Conservation (phyloP, 2,113 vertebrate species). For the Crypturellus undulatus region DNA sequence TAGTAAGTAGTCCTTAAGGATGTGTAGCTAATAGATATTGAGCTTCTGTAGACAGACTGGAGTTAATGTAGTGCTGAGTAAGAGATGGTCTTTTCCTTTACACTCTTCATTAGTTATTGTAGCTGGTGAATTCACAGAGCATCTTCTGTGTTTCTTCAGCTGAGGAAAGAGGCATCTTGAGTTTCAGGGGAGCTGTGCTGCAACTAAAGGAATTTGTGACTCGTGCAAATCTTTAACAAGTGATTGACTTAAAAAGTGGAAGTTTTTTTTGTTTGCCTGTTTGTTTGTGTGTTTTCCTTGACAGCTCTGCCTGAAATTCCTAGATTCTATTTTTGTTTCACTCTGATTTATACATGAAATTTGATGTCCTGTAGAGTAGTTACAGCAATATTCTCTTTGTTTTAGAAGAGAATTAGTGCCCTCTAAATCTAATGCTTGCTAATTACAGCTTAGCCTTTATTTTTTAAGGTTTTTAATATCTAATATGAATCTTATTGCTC, state of each 20-base stretch:
- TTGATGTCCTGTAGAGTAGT: neutral
- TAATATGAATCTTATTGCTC: neutral
- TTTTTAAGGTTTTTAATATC: neutral
- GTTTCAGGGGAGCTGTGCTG: neutral
- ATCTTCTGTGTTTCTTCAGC: neutral
- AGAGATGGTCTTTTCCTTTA: neutral
- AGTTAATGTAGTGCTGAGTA: neutral
- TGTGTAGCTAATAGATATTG: neutral
- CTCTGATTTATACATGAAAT: neutral
- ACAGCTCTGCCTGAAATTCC: neutral
- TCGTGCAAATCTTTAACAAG: neutral
- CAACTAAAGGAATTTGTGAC: neutral
- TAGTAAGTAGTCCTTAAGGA: neutral
- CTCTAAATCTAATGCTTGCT: neutral
- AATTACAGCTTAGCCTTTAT: neutral
- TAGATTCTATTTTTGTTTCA: neutral
- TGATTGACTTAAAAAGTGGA: neutral
- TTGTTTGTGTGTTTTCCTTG: neutral
- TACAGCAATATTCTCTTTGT: neutral
- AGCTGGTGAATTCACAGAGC: neutral
- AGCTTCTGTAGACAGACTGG: neutral
- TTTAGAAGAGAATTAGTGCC: neutral
- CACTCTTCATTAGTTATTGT: neutral
- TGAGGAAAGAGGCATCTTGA: neutral
- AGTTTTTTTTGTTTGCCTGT: neutral